Evolutionary conservation across 37 sponge, comb jelly and placozoan species (phyloP).

Genomic region (Haliclona indistincta): DNA sequence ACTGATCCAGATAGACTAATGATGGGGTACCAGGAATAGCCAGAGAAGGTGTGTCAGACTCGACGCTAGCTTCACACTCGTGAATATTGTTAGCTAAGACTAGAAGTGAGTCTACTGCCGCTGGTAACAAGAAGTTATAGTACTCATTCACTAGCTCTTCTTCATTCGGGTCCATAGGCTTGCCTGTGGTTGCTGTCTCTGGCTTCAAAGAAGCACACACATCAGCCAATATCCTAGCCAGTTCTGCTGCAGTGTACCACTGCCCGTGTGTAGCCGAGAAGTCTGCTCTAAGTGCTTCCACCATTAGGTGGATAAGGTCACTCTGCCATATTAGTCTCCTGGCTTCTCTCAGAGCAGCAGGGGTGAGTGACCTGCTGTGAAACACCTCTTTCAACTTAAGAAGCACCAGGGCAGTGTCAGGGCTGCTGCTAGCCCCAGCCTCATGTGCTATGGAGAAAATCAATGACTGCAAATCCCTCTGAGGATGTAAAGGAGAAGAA

Average conservation of each 20-base stretch:
- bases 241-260: constrained; percentile 58
- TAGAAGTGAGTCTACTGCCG: constrained; percentile 58
- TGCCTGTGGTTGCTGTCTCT: background rate
- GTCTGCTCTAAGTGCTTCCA: constrained; percentile 58
- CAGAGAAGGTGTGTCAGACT: background rate
- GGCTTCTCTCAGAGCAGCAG: background rate
- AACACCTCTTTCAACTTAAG: background rate
- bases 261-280: constrained; percentile 20
- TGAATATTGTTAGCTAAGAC: constrained; percentile 55
- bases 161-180: background rate
- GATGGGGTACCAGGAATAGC: background rate
- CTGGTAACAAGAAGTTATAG: constrained; percentile 57
- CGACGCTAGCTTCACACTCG: too few species aligned
- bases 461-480: background rate
- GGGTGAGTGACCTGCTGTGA: background rate
- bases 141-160: constrained; percentile 36
- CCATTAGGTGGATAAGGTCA: constrained; percentile 54
- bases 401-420: background rate
- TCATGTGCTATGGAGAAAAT: background rate
- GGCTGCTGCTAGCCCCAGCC: too few species aligned
- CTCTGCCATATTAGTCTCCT: constrained; percentile 42
- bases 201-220: constrained; percentile 37
- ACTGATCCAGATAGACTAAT: constrained; percentile 13
- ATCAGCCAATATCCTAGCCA: constrained; percentile 11
- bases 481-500: too few species aligned